Percentiles rank a stretch among this genome's conserved stretches.
phyloP scores from a whole-genome alignment of 2,113 vertebrate species.

The Columba janthina region DNA sequence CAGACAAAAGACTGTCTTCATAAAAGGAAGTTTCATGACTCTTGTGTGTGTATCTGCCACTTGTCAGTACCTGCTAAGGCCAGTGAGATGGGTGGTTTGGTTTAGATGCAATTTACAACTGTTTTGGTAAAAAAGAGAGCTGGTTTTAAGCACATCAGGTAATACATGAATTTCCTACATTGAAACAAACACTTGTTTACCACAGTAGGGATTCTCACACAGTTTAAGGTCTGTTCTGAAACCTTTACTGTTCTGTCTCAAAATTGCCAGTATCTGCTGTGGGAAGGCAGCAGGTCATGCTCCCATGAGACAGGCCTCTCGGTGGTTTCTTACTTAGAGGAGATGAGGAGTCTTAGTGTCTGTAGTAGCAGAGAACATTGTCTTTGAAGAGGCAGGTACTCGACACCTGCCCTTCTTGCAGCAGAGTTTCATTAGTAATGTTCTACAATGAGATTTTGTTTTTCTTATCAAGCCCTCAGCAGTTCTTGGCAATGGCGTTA shows the following conservation, averaged over 20 bases:
- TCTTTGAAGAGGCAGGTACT: not conserved
- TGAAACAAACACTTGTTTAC: not conserved
- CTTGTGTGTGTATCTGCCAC: not conserved
- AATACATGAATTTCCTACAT: not conserved
- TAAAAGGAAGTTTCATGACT: not conserved
- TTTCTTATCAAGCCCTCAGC: accelerated
- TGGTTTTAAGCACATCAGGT: not conserved
- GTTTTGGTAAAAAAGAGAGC: not conserved
- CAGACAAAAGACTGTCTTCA: not conserved
- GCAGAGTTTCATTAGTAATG: not conserved
- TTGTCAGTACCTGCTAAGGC: not conserved
- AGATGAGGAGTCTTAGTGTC: not conserved
- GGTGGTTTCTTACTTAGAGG: not conserved
- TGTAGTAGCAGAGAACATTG: not conserved
- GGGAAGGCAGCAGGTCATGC: not conserved
- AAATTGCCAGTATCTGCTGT: not conserved
- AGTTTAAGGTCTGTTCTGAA: not conserved
- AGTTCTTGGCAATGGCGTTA: not conserved
- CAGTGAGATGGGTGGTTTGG: not conserved
- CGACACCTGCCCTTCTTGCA: not conserved
- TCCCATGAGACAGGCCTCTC: not conserved
- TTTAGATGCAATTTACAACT: not conserved
- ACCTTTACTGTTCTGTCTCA: not conserved
- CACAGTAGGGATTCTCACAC: not conserved
- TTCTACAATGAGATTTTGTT: not conserved